A percentile compares a stretch with the other conserved stretches of the same genome.
phyloP scores from a whole-genome alignment of 2,113 vertebrate species.

The Indri indri region DNA sequence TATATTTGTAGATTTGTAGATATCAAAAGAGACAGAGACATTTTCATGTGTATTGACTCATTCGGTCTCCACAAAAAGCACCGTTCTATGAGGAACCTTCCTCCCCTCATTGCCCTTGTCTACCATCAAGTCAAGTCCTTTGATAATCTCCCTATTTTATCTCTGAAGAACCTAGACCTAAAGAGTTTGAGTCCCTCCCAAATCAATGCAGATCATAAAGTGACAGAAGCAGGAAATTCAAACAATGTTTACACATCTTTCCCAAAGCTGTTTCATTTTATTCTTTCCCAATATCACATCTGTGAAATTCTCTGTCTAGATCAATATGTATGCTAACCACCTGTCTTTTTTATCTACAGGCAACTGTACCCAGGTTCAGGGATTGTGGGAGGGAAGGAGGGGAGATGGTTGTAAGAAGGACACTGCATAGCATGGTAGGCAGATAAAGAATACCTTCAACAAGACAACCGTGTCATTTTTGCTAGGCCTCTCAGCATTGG shows the following conservation, averaged over 20 bases:
- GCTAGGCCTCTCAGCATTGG: not conserved
- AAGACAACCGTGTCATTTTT: not conserved
- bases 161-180: not conserved
- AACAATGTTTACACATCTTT: constrained; percentile 8
- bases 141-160: not conserved
- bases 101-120: too few relatives aligned
- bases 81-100: not conserved
- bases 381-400: not conserved
- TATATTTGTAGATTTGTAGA: not conserved
- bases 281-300: not conserved
- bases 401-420: not conserved
- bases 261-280: constrained; percentile 31
- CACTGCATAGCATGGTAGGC: too few relatives aligned
- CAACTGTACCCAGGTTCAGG: not conserved
- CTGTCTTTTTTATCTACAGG: constrained; percentile 1
- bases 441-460: not conserved
- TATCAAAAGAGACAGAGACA: not conserved
- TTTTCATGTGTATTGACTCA: not conserved
- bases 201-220: not conserved
- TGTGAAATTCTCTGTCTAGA: not conserved
- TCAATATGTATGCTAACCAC: not conserved
- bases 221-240: not conserved
- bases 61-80: not conserved
- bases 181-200: not conserved
- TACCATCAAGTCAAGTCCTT: too few relatives aligned